Percentiles rank a stretch among this genome's conserved stretches.
phyloP scores from a whole-genome alignment of 1,140 invertebrate genomes.

The Megalonaias nervosa region DNA sequence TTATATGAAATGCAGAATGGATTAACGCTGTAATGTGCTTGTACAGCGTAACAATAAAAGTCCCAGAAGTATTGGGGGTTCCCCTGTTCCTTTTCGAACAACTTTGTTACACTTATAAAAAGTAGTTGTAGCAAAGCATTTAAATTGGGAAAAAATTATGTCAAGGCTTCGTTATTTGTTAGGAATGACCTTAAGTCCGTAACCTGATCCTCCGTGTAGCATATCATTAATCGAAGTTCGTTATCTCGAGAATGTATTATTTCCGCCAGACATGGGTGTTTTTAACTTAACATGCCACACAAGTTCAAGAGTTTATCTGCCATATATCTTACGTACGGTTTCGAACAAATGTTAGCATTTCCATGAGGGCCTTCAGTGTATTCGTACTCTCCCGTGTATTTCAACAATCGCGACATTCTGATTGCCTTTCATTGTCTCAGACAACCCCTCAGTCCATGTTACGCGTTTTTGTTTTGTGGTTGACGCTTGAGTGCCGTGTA shows the following conservation, averaged over 20 bases:
- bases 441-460: background rate
- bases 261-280: constrained; percentile 10
- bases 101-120: constrained; percentile 16
- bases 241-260: constrained; percentile 2
- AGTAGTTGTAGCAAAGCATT: constrained; percentile 29
- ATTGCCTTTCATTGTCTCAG: too few species aligned
- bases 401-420: background rate
- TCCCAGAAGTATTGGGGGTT: constrained; percentile 16
- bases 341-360: too few species aligned
- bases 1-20: too few species aligned
- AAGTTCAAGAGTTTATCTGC: constrained; percentile 12
- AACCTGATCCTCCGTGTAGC: constrained; percentile 15
- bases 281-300: constrained; percentile 7
- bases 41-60: constrained; percentile 27
- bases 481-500: background rate
- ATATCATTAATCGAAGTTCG: constrained; percentile 2
- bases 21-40: too few species aligned
- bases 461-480: too few species aligned
- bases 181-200: constrained; percentile 4
- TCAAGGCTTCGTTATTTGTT: background rate
- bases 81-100: constrained; percentile 17
- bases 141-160: constrained; percentile 17
- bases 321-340: constrained; percentile 6
- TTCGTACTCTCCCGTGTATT: constrained; percentile 7
- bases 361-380: too few species aligned